Evolutionary conservation across 2,888 invertebrate species (phyloP).

Genomic region (Ecdyonurus torrentis): DNA sequence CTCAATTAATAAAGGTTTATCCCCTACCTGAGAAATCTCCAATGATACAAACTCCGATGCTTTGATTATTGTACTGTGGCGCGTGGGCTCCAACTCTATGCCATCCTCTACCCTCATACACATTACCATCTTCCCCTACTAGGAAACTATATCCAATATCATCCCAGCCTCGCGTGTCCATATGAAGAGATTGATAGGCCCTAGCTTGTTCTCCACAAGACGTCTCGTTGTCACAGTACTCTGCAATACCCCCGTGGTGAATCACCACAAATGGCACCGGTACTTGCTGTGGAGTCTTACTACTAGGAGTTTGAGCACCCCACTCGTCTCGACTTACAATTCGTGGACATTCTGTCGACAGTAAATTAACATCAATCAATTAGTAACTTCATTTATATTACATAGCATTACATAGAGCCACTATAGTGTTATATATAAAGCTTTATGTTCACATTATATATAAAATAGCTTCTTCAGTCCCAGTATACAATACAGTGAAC

Average conservation of each 20-base stretch:
- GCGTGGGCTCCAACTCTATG: background rate
- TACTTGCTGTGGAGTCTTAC: background rate
- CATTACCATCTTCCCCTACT: background rate
- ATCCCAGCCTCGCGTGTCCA: constrained; percentile 1
- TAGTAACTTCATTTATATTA: too few species aligned
- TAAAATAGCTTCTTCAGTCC: too few species aligned
- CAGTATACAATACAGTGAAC: too few species aligned
- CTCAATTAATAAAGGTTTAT: too few species aligned
- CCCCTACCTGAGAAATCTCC: constrained; percentile 2
- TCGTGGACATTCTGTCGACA: background rate
- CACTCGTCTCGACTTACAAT: background rate
- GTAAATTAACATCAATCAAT: too few species aligned
- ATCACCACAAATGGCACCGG: background rate
- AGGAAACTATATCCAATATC: constrained; percentile 1
- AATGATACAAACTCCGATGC: constrained; percentile 1
- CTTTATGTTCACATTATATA: too few species aligned
- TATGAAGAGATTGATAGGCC: background rate
- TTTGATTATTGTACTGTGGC: background rate
- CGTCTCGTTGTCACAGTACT: background rate
- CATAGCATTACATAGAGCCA: too few species aligned
- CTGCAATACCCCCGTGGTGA: background rate
- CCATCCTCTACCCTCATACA: constrained; percentile 1
- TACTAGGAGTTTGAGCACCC: background rate
- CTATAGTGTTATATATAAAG: too few species aligned
- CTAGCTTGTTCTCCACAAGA: background rate